phyloP scores from a whole-genome alignment of 1,140 invertebrate genomes.

The Ephestia elutella region DNA sequence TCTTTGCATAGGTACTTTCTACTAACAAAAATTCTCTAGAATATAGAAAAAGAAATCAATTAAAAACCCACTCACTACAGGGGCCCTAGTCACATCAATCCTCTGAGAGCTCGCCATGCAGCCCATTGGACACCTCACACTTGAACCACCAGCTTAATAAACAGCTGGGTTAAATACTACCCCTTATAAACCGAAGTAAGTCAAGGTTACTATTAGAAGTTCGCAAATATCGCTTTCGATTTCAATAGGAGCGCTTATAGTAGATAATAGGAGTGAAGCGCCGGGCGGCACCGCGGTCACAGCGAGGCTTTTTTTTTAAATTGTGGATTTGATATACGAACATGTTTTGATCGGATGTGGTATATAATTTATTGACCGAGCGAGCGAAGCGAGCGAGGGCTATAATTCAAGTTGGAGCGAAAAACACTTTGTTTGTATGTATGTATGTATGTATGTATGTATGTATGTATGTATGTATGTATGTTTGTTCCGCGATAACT shows the following conservation, averaged over 20 bases:
- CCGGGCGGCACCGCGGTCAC: conserved; percentile 8
- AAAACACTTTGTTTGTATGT: no score
- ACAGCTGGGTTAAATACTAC: conserved; percentile 12
- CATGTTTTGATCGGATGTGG: no score
- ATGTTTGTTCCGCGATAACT: no score
- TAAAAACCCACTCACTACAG: conserved; percentile 18
- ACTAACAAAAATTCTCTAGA: no score
- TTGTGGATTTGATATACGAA: no score
- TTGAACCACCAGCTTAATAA: not conserved
- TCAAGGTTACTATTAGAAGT: conserved; percentile 30
- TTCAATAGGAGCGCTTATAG: conserved; percentile 5
- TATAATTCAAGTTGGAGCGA: no score
- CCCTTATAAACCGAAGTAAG: conserved; percentile 24
- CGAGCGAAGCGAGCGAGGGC: no score
- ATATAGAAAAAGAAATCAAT: no score
- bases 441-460: no score
- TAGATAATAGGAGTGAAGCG: conserved; percentile 6
- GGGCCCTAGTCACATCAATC: conserved; percentile 20
- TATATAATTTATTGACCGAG: no score
- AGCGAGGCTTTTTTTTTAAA: conserved; percentile 7
- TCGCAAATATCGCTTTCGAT: not conserved
- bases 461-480: no score
- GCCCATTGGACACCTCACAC: conserved; percentile 37
- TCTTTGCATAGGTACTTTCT: no score
- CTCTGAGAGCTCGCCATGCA: conserved; percentile 40